phyloP scores from a whole-genome alignment of 2,113 vertebrate species.

The Esox niger region DNA sequence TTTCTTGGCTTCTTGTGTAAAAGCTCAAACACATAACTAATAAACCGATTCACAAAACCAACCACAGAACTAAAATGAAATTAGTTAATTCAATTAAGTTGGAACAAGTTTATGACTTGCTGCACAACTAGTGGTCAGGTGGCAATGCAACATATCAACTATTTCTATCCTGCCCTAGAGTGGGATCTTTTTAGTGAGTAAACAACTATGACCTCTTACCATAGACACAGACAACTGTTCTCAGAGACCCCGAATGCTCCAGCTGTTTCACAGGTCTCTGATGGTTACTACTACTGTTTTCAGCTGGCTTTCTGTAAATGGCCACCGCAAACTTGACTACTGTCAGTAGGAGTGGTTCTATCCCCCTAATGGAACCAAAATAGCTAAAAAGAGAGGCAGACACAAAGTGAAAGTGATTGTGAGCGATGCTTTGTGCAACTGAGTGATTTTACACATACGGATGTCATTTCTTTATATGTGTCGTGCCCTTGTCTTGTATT shows the following conservation, averaged over 20 bases:
- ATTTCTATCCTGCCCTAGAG: conserved; percentile 32
- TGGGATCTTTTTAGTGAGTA: conserved; percentile 8
- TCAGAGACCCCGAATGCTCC: conserved; percentile 70
- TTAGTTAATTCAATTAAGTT: too few relatives aligned
- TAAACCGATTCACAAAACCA: neutral
- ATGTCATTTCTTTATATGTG: conserved; percentile 15
- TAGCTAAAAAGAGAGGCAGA: conserved; percentile 27
- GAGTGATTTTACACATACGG: neutral
- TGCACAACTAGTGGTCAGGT: conserved; percentile 25
- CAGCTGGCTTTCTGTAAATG: conserved; percentile 20
- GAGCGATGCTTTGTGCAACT: conserved; percentile 15
- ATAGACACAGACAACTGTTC: conserved; percentile 71
- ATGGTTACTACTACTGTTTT: conserved; percentile 7
- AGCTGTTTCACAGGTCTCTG: conserved; percentile 35
- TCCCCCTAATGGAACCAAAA: conserved; percentile 47
- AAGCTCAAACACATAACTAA: conserved; percentile 27
- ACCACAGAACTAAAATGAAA: neutral
- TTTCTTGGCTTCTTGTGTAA: conserved; percentile 18
- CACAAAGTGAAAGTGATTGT: conserved; percentile 27
- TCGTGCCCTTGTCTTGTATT: conserved; percentile 39
- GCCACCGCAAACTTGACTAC: conserved; percentile 37
- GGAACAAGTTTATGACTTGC: neutral
- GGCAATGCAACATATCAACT: conserved; percentile 20
- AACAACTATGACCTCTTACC: conserved; percentile 40
- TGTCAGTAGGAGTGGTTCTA: conserved; percentile 41